A percentile compares a stretch with the other conserved stretches of the same genome.
Evolutionary conservation across 2,888 invertebrate genomes (phyloP).

Genomic region (Platycheirus albimanus): DNA sequence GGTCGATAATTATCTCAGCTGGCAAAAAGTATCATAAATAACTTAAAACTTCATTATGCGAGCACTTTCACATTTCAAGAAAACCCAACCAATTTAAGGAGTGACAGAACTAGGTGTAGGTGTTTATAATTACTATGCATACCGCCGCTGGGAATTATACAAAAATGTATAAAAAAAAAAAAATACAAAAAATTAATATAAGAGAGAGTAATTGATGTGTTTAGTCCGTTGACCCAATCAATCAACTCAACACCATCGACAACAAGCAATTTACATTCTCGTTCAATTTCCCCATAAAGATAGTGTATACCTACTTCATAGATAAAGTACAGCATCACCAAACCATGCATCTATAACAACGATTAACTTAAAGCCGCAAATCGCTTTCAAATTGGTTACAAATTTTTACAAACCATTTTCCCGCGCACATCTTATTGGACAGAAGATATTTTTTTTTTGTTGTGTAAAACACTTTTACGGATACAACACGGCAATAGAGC

Average conservation of each 20-base stretch:
- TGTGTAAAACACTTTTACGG: constrained; percentile 7
- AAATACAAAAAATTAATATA: too few relatives aligned
- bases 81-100: constrained; percentile 16
- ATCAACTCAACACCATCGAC: constrained; percentile 38
- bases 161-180: background rate
- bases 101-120: constrained; percentile 26
- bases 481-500: background rate
- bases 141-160: background rate
- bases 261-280: constrained; percentile 44
- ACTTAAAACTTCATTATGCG: too few relatives aligned
- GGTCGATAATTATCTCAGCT: too few relatives aligned
- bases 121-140: constrained; percentile 17
- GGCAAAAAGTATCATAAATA: too few relatives aligned
- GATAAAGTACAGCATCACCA: constrained; percentile 2
- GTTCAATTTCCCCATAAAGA: constrained; percentile 8
- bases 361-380: constrained; percentile 50
- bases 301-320: too few relatives aligned
- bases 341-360: constrained; percentile 21
- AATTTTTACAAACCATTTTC: constrained; percentile 54
- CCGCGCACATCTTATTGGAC: constrained; percentile 50
- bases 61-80: constrained; percentile 24
- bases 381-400: constrained; percentile 57
- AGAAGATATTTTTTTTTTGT: constrained; percentile 29
- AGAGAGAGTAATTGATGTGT: constrained; percentile 41
- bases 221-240: constrained; percentile 49